These are phyloP conservation scores for Drosophila prostipennis DNA, from an alignment of 2,888 invertebrate genomes.

Conservation along the genomic window DNA sequence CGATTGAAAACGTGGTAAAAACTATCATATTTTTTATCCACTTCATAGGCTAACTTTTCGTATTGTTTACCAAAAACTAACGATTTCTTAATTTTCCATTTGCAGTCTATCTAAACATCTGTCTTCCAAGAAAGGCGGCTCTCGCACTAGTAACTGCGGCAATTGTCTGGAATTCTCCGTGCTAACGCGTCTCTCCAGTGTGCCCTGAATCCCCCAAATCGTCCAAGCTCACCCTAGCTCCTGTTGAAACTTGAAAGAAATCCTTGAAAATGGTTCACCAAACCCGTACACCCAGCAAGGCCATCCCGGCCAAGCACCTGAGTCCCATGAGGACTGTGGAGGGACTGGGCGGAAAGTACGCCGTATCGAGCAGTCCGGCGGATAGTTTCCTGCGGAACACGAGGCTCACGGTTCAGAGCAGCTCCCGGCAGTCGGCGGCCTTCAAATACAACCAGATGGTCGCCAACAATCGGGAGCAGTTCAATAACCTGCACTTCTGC, in stretches of 20 bases:
- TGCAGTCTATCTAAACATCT: constrained; percentile 92
- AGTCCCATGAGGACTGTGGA: constrained; percentile 74
- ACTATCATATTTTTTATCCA: no score
- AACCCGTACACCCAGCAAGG: constrained; percentile 72
- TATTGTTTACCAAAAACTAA: neutral
- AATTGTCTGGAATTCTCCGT: constrained; percentile 94
- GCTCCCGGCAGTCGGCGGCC: constrained; percentile 29
- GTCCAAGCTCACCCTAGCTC: constrained; percentile 12
- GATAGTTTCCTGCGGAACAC: constrained; percentile 59
- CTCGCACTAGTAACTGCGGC: constrained; percentile 93
- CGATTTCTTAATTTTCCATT: neutral
- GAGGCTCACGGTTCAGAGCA: constrained; percentile 48
- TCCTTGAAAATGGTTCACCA: constrained; percentile 81
- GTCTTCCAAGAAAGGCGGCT: constrained; percentile 93
- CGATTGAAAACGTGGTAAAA: no score
- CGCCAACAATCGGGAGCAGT: constrained; percentile 81
- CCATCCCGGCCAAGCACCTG: constrained; percentile 76
- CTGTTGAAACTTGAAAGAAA: constrained; percentile 19
- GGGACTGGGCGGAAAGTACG: constrained; percentile 50
- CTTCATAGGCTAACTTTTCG: no score
- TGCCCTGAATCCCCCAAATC: constrained; percentile 87
- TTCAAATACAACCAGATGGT: constrained; percentile 82
- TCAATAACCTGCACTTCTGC: constrained; percentile 82
- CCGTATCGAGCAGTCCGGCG: constrained; percentile 66
- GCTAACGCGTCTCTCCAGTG: constrained; percentile 93